Evolutionary conservation across 1,140 invertebrate species (phyloP), one percentile per base, ranked within the genome.

Genomic region (Leptinotarsa lineolata): DNA sequence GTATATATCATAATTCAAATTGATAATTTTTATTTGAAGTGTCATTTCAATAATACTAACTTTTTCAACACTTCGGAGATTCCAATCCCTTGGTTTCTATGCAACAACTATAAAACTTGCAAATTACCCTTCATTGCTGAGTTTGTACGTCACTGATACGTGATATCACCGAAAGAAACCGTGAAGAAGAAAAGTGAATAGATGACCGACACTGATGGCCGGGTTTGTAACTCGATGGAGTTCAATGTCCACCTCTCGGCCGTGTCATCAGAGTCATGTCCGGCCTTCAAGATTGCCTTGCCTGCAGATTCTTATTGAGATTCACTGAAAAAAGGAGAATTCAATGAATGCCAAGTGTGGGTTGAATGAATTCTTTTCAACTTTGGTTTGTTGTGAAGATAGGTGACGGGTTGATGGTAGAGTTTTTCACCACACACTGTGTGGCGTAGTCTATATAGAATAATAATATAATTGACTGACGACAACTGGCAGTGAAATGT

Each of bases 231-330:
- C 48, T n/a, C 48, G 48, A 54, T 54, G 48, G 39, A 66, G 64
- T 66, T 66, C 64, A 66, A 66, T 66, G 64, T 66, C 64, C 64
- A 66, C 15, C 39, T 18, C 22, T 18, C n/a, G 22, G 15, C 64
- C 64, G 64, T 66, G 64, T 66, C 64, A 66, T 66, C 64, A 66
- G 39, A 66, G 64, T 66, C 64, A 66, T 66, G 30, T 66, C 64
- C 64, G 64, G 64, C 64, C 64, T 66, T 66, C 64, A 18, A 64
- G 64, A 66, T 66, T 66, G 64, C 64, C 64, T 66, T 66, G 64
- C 64, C 64, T 66, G 64, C 64, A 66, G 64, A 66, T 18, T 66
- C 39, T 66, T 18, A 54, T 54, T 54, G 48, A 15, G 48, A 13
- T 2, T 54, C 48, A 54, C 48, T 15, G 3, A 54, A 18, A 54